A percentile compares a stretch with the other conserved stretches of the same genome.
phyloP scores from a whole-genome alignment of 2,888 invertebrate species.

The Drosophila yooni region DNA sequence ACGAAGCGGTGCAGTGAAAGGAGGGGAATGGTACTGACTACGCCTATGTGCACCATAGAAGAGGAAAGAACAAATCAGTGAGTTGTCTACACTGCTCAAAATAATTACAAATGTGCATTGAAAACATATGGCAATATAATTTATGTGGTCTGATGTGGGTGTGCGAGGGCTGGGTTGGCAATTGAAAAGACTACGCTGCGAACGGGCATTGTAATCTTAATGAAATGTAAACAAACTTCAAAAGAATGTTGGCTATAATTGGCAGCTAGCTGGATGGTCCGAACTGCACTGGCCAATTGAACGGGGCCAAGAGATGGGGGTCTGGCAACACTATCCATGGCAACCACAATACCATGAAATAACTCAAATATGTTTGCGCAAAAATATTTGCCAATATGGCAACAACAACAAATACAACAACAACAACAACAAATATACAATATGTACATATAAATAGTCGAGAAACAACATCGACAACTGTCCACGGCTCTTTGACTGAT shows the following conservation, averaged over 20 bases:
- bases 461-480: conserved; percentile 3
- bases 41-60: neutral
- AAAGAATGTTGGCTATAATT: conserved; percentile 78
- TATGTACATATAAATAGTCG: neutral
- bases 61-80: conserved; percentile 56
- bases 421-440: neutral
- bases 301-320: too few relatives aligned
- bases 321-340: conserved; percentile 5
- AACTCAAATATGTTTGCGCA: conserved; percentile 49
- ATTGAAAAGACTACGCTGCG: conserved; percentile 14
- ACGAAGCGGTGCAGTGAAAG: neutral
- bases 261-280: conserved; percentile 57
- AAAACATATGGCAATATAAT: conserved; percentile 52
- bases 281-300: conserved; percentile 29
- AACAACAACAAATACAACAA: conserved; percentile 19
- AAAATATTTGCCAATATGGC: conserved; percentile 57
- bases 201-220: conserved; percentile 70
- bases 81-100: conserved; percentile 55
- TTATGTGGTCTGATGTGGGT: conserved; percentile 16
- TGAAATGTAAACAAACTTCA: conserved; percentile 81
- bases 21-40: too few relatives aligned
- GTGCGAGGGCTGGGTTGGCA: neutral
- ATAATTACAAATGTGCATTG: conserved; percentile 47
- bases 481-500: conserved; percentile 56
- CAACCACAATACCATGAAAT: conserved; percentile 28